Base-by-base conservation (phyloP, 2,888 invertebrate genomes). In the Erebia aethiops region DNA sequence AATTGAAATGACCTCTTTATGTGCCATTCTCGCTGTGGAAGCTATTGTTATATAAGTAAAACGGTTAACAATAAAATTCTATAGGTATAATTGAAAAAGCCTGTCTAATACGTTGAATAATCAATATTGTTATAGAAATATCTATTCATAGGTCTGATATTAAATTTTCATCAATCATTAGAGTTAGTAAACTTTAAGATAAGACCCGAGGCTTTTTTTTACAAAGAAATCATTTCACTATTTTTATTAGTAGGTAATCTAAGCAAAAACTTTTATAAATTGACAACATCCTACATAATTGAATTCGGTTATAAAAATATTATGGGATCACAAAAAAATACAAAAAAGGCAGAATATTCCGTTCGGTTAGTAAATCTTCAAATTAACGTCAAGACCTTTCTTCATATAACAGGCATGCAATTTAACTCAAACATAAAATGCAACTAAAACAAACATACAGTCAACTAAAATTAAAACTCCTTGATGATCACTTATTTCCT, bases 21-120 rank as follows among this genome's bases (percentile, higher is more conserved):
- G 56, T 49, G 35, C 52, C 70, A 13, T 65, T 70, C 66, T 26
- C 51, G 26, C 56, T 16, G 54, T 66, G 18, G 43, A 62, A 54
- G 66, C 66, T 58, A 54, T 70, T 65, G 70, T 65, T 65, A 65
- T 70, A 54, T 58, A 65, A 70, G 60, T 65, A 60, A 70, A 70
- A 49, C 13, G 18, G 51, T 49, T 65, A 52, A 60, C 60, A 66
- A 56, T 69, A 62, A 56, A 65, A 16, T 26, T 10, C 16, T 54
- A 26, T 41, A 43, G 54, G 18, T 18, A 3, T 18, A 61, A 9
- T 54, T 10, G 10, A 54, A 10, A 35, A 16, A 43, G n/a, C 7
- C 41, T 49, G 21, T 49, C 21, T 26, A 35, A 13, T 14, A 49
- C 18, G 41, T 43, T 41, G n/a, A 60, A 60, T 43, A 8, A 58